These are phyloP conservation scores for Drosophila rufa DNA, from an alignment of 1,140 invertebrate genomes.

Conservation along the genomic window DNA sequence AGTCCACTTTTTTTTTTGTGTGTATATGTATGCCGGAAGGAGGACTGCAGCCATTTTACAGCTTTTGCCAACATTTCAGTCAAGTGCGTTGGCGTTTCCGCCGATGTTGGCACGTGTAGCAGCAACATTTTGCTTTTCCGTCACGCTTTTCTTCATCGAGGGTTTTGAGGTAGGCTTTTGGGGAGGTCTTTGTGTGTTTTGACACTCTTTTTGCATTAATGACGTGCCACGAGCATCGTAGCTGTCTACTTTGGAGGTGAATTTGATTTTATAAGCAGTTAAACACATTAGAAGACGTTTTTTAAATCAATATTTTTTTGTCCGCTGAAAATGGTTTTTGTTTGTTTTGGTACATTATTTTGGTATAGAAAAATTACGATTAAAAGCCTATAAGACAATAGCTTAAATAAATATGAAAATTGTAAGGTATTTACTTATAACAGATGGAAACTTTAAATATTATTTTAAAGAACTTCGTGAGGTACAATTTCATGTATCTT, in stretches of 20 bases:
- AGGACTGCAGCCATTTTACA: conserved; percentile 41
- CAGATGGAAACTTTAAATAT: no score
- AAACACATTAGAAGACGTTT: not conserved
- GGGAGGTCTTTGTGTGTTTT: conserved; percentile 32
- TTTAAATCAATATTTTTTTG: not conserved
- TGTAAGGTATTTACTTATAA: not conserved
- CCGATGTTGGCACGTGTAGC: conserved; percentile 50
- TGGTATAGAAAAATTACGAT: not conserved
- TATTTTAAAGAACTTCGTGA: no score
- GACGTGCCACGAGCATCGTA: conserved; percentile 14
- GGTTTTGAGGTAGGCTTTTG: conserved; percentile 15
- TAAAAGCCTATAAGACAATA: not conserved
- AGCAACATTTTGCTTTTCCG: conserved; percentile 27
- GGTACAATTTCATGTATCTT: not conserved
- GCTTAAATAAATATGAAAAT: not conserved
- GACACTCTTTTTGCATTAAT: conserved; percentile 52
- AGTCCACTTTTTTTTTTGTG: not conserved
- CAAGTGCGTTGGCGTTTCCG: conserved; percentile 52
- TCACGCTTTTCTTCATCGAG: conserved; percentile 14
- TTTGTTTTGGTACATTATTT: not conserved
- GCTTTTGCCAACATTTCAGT: conserved; percentile 33
- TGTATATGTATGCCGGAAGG: conserved; percentile 26
- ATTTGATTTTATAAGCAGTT: conserved; percentile 16
- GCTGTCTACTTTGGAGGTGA: conserved; percentile 3
- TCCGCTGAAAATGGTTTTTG: not conserved